Base-by-base conservation (phyloP, 2,888 invertebrate genomes). In the Beris morrisii region DNA sequence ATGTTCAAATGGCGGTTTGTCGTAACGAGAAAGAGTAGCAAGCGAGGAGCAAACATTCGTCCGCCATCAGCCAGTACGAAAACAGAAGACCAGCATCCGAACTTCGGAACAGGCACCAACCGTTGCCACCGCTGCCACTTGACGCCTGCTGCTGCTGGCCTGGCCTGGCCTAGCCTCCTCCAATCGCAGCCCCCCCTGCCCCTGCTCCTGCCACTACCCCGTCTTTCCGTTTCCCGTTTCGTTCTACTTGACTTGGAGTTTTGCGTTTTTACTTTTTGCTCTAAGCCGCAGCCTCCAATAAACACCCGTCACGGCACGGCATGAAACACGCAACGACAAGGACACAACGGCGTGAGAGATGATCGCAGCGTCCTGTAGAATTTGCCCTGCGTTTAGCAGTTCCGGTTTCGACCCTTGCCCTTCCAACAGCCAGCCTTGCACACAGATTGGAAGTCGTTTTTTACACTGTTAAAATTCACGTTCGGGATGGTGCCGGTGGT, bases 271-370 rank as follows among this genome's bases (percentile, higher is more conserved):
- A 73, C 73, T 73, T 73, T 75, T 75, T 75, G 74, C 75, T 67
- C 66, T 75, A 76, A 77, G 75, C 78, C 76, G 71, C 78, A 79
- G 75, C 76, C 77, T 76, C 77, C 78, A 77, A 77, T 77, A 78
- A 77, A 77, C 76, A 77, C 75, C 75, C 73, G 72, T 70, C 69
- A 71, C 65, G n/a, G 50, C 50, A 46, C 4, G 45, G 38, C 38
- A 50, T 46, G 15, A 58, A 67, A 59, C 50, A 38, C 38, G 38
- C 7, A 9, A 38, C 38, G 38, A 38, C 38, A 46, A 67, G 55
- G 50, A 50, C 55, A 38, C 38, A 46, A 67, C 63, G 50, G 55
- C 55, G 63, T 67, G 57, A 67, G 63, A 67, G 50, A 64, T 63
- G 64, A 67, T 57, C 46, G 38, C 38, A 38, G 38, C 4, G 9